phyloP scores from a whole-genome alignment of 2,888 invertebrate species.

The Eumacrocentrus americanus region DNA sequence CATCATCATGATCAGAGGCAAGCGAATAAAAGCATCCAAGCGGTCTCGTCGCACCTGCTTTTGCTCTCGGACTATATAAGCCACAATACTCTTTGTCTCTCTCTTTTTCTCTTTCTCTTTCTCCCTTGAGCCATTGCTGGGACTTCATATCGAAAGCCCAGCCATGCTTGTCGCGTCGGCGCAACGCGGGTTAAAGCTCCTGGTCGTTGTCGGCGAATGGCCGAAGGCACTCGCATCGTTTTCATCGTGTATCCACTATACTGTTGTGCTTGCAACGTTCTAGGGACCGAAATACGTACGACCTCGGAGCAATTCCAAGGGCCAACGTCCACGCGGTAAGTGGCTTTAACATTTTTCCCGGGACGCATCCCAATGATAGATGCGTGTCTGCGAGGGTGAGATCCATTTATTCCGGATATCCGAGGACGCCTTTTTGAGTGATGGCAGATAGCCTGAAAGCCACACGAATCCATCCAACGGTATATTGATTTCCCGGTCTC shows the following conservation, averaged over 20 bases:
- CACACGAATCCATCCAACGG: slow-evolving; percentile 19
- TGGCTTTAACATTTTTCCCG: slow-evolving; percentile 1
- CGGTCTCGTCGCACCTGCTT: slow-evolving; percentile 3
- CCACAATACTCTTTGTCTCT: no score
- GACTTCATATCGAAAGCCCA: slow-evolving; percentile 55
- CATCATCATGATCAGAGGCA: no score
- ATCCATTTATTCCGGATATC: slow-evolving; percentile 1
- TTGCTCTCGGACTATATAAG: not conserved
- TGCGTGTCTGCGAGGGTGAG: not conserved
- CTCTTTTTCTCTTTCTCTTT: slow-evolving; percentile 10
- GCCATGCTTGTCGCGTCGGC: slow-evolving; percentile 36
- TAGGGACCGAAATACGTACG: slow-evolving; percentile 14
- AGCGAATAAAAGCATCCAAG: no score
- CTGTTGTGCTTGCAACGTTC: slow-evolving; percentile 2
- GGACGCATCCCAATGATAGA: no score
- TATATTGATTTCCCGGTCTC: slow-evolving; percentile 33
- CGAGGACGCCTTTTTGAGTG: not conserved
- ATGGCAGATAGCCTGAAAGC: slow-evolving; percentile 6
- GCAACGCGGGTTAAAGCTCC: slow-evolving; percentile 28
- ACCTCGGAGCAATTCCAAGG: slow-evolving; percentile 5
- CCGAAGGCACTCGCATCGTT: slow-evolving; percentile 18
- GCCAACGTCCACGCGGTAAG: slow-evolving; percentile 23
- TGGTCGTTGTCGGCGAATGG: slow-evolving; percentile 24
- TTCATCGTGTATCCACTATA: slow-evolving; percentile 22
- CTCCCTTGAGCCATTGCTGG: slow-evolving; percentile 78